Evolutionary conservation across 1,140 invertebrate species (phyloP).

Genomic region (Scaptomyza hsui): DNA sequence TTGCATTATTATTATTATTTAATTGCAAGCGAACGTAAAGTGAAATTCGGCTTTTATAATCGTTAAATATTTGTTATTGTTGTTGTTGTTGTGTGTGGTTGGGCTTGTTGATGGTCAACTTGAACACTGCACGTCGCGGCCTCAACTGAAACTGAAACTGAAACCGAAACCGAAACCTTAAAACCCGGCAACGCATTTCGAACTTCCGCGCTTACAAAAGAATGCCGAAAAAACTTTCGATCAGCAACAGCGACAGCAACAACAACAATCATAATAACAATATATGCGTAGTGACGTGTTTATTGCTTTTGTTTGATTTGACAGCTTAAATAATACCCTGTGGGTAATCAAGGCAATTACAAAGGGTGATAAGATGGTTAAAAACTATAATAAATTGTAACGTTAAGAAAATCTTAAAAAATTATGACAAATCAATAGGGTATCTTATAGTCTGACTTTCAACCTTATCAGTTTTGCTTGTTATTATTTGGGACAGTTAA

Average conservation of each 20-base stretch:
- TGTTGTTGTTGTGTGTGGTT: slow-evolving; percentile 1
- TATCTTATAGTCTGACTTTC: slow-evolving; percentile 17
- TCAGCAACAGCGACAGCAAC: slow-evolving; percentile 51
- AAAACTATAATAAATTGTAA: not conserved
- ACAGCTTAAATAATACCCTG: slow-evolving; percentile 13
- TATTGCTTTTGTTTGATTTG: slow-evolving; percentile 15
- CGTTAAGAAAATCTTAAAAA: not conserved
- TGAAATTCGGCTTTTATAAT: slow-evolving; percentile 47
- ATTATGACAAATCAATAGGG: not conserved
- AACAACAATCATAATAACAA: slow-evolving; percentile 36
- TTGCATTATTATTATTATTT: slow-evolving; percentile 15
- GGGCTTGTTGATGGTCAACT: slow-evolving; percentile 50
- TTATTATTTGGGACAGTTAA: slow-evolving; percentile 45
- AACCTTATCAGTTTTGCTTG: slow-evolving; percentile 24
- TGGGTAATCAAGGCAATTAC: not conserved
- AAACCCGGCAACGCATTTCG: slow-evolving; percentile 31
- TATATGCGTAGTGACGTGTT: slow-evolving; percentile 22
- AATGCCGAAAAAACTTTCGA: slow-evolving; percentile 81
- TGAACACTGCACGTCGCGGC: slow-evolving; percentile 51
- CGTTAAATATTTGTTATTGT: not conserved
- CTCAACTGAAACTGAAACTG: slow-evolving; percentile 62
- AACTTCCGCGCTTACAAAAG: slow-evolving; percentile 68
- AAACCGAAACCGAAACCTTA: slow-evolving; percentile 38
- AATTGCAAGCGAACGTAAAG: slow-evolving; percentile 36
- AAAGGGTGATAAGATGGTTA: not conserved